Evolutionary conservation across 1,140 invertebrate genomes (phyloP), one percentile per base, ranked within the genome.

Genomic region (Drosophila lacertosa): DNA sequence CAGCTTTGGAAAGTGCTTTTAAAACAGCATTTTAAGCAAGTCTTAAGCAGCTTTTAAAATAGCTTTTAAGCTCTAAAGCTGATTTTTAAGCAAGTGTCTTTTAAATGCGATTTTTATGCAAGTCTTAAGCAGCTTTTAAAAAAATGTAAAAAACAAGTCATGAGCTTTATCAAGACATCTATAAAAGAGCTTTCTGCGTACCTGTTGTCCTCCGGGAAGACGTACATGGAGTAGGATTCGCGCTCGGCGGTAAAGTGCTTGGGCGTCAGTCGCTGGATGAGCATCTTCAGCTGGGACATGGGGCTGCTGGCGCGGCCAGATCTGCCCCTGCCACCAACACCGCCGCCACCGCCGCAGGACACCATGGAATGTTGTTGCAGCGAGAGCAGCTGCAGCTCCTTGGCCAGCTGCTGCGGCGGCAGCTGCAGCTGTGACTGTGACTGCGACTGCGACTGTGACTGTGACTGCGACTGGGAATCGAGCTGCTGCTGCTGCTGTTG

Each of bases 221-320:
- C 78, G 89, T 97, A 98, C 45, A 98, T 92, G 4, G 97, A 96
- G 92, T 95, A 97, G 79, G 97, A 95, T 42, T 95, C 94, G 59
- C 96, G 93, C 73, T 96, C 94, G 84, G 95, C 93, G 92, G 82
- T 94, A 92, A 78, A 94, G 82, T 84, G 93, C 90, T 75, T 83
- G n/a, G 90, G 90, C 44, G 80, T 90, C 20, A 91, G 69, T 18
- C 83, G 76, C 55, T 90, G 77, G 15, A 91, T 90, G 24, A 91
- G 64, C 50, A 91, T 90, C 65, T 81, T 88, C 9, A 91, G 71
- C 60, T 91, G 91, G 20, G 90, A 89, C 64, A 84, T 67, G 47
- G 65, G 84, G 32, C 88, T 90, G 26, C 26, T 29, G 5, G 6
- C 7, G 0, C 83, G 66, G 24, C 63, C 9, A 24, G 39, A 18